Base-by-base conservation (phyloP, 2,888 invertebrate species). In the Mylabris sibirica region DNA sequence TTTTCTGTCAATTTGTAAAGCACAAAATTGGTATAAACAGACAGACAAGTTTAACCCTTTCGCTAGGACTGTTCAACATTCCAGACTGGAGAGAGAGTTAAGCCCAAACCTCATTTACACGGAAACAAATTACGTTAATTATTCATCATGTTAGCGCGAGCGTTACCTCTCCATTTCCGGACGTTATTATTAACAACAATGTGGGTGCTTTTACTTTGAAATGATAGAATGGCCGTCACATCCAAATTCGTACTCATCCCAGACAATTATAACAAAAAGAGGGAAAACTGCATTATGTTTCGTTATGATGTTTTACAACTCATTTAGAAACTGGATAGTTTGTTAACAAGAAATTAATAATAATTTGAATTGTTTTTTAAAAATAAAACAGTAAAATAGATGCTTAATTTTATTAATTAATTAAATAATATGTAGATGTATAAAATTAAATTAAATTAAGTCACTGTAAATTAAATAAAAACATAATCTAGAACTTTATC, bases 111-210 rank as follows among this genome's bases (percentile, higher is more conserved):
- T 77, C 79, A 76, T 79, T 79, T 77, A 76, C 77, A 74, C 77
- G 76, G 71, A 75, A 78, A 80, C 77, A 79, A 80, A 81, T 80
- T 78, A 77, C 79, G 74, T 80, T 79, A 80, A 81, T 81, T 81
- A 81, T 79, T 81, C 81, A 80, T 80, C 77, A 70, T 75, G 78
- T 79, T 79, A 75, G 77, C 78, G 74, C 76, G 24, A 57, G 24
- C 57, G 76, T 76, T 75, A 77, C 73, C 73, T 72, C 57, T 57
- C 14, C 57, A 57, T 57, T 57, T 57, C 57, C 57, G 76, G 44
- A 75, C 77, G 78, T 78, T 76, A 77, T 79, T 78, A 79, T 79
- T 77, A 44, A 74, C 75, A 67, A 75, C 75, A 67, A 65, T 75
- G 79, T 73, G 77, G 74, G 60, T 69, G 72, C 74, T 74, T 75